These are phyloP conservation scores for Jaculus jaculus DNA, from an alignment of 2,113 vertebrate species.

Conservation along the genomic window DNA sequence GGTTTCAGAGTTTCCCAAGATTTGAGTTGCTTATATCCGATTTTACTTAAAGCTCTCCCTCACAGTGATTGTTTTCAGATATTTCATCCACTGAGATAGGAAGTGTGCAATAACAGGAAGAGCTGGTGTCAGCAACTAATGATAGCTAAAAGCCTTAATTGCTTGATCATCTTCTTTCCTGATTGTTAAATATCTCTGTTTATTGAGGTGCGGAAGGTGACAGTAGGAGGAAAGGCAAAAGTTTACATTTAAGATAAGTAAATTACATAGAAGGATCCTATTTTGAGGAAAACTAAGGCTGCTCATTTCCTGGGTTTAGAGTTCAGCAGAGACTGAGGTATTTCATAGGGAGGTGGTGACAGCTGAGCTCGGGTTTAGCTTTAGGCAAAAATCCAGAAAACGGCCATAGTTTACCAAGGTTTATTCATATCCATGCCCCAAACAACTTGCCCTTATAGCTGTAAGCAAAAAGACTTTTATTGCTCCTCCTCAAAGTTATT, in stretches of 20 bases:
- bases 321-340: neutral
- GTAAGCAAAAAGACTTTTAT: neutral
- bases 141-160: slow-evolving; percentile 72
- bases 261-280: slow-evolving; percentile 9
- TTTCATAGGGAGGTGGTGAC: neutral
- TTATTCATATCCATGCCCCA: neutral
- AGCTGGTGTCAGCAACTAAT: slow-evolving; percentile 69
- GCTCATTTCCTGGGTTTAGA: neutral
- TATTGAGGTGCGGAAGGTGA: neutral
- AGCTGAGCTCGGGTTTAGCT: neutral
- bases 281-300: neutral
- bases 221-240: slow-evolving; percentile 19
- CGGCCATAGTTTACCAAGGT: neutral
- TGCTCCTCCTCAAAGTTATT: no score
- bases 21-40: slow-evolving; percentile 59
- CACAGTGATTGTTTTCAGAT: slow-evolving; percentile 55
- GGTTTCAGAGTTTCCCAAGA: slow-evolving; percentile 25
- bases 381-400: neutral
- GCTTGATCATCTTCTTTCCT: slow-evolving; percentile 72
- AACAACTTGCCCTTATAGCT: neutral
- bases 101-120: slow-evolving; percentile 55
- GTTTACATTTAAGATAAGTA: slow-evolving; percentile 23
- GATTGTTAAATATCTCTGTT: slow-evolving; percentile 66
- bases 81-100: slow-evolving; percentile 43
- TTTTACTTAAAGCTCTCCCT: slow-evolving; percentile 47